Conservation (phyloP, 2,113 vertebrate species). For the Alectura lathami region DNA sequence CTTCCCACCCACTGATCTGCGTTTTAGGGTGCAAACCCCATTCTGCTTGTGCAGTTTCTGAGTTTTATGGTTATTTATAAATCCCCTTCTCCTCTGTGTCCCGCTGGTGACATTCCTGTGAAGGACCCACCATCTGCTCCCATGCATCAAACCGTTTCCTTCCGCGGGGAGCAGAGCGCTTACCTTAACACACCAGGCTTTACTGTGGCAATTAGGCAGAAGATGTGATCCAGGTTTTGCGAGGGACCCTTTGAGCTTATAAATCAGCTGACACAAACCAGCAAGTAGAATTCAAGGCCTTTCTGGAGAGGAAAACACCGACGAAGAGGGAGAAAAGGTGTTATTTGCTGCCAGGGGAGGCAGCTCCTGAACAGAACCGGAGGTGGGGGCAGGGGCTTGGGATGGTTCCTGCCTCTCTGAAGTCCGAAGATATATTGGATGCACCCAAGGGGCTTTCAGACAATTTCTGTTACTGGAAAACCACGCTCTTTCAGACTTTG, state of each 20-base stretch:
- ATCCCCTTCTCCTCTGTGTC: not conserved
- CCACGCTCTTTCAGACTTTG: not conserved
- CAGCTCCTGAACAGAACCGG: not conserved
- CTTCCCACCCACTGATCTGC: accelerated
- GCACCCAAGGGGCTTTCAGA: not conserved
- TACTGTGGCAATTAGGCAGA: not conserved
- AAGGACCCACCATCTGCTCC: not conserved
- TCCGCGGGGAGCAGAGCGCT: not conserved
- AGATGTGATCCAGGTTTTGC: not conserved
- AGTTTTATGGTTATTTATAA: not conserved
- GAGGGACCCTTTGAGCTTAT: not conserved
- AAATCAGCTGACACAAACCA: not conserved
- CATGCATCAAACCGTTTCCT: not conserved
- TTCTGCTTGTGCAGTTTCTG: not conserved
- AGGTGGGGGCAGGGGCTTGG: not conserved
- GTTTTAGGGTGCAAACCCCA: not conserved
- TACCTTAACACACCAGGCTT: not conserved
- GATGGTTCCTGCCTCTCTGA: not conserved
- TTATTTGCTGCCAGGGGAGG: not conserved
- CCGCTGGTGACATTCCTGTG: not conserved
- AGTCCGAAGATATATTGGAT: not conserved
- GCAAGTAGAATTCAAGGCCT: not conserved
- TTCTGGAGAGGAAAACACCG: constrained; percentile 1
- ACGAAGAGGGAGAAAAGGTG: not conserved
- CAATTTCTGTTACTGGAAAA: not conserved